Base-by-base conservation (phyloP, 2,888 invertebrate species). In the Allygus modestus region DNA sequence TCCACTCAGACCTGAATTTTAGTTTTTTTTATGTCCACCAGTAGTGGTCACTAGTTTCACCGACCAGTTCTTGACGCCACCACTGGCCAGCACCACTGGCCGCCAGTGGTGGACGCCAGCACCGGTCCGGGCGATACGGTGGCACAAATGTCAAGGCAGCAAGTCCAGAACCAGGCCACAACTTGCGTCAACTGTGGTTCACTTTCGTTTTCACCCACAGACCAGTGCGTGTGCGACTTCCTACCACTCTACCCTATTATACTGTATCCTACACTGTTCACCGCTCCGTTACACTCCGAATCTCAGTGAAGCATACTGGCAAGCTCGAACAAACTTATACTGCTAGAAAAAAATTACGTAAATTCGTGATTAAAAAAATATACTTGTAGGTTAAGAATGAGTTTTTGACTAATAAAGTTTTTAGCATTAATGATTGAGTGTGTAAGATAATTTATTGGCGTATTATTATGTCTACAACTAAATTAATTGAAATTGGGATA, bases 161-260 rank as follows among this genome's bases (percentile, higher is more conserved):
- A 31, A 15, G 4, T 31, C 23, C 41, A 41, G 20, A 73, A 73
- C 73, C 73, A 73, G 73, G 73, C 73, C 73, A 73, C 37, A 41
- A 69, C 77, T 77, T 77, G 77, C 77, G 46, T 77, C 77, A 77
- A 77, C 77, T n/a, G 20, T n/a, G 77, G 26, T 17, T 46, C 46
- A 77, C 77, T 77, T 77, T 77, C 77, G 11, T 77, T 77, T 77
- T 77, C 77, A 77, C 77, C 77, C 77, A 77, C 77, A 7, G 28
- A 77, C 77, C 41, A 37, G 69, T 69, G 31, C 1, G 1, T 37
- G 1, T 37, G 9, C 9, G 41, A 33, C 71, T 71, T 71, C 71
- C 71, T 71, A 65, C 28, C 1, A 31, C 58, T 7, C 58, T 58
- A 4, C 15, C 51, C 51, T 15, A 11, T 12, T 12, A 5, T 12